Evolutionary conservation across 2,797 vertebrate species (phyloP), one percentile per base, ranked within the genome.

Genomic region (Orestias chungarensis): DNA sequence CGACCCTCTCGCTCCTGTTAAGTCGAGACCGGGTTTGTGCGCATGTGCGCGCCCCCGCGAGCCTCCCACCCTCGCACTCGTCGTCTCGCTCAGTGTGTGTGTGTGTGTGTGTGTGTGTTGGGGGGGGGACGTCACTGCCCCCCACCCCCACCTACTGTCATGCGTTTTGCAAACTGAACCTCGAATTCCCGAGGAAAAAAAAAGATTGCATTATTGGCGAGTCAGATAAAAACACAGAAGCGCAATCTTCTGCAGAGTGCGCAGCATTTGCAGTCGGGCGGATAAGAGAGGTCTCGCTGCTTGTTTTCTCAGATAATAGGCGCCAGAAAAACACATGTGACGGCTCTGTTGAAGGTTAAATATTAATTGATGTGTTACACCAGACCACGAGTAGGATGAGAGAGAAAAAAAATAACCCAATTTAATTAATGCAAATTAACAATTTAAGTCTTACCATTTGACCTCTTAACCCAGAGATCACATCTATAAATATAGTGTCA

Each of bases 291-390:
- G 73, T 74, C 78, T 55, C 67, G 82, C 70, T 78, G 74, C 83
- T 81, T 92, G 85, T 89, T 89, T 89, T 82, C 66, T 73, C 86
- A 80, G 93, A 94, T 94, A 94, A 94, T 88, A 76, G 91, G 93
- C 91, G 91, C 90, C 92, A 88, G 87, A 33, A 64, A 33, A 64
- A 33, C 77, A 15, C 86, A 89, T 79, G 90, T 91, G 91, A 93
- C 86, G 81, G 76, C 65, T 83, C 78, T 86, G 57, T 74, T 77
- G 73, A 79, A 77, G 85, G 93, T 95, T 94, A 93, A 93, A 92
- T 90, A 93, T 93, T 92, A 91, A 93, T 88, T 82, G 79, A 80
- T 78, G 70, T 85, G 81, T 87, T 82, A 85, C 77, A 76, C 73
- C 65, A 66, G 72, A 62, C 74, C 64, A 66, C 50, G 71, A 64